Percentiles rank a stretch among this genome's conserved stretches.
phyloP scores from a whole-genome alignment of 2,888 invertebrate species.

The Leptogaster cylindrica region DNA sequence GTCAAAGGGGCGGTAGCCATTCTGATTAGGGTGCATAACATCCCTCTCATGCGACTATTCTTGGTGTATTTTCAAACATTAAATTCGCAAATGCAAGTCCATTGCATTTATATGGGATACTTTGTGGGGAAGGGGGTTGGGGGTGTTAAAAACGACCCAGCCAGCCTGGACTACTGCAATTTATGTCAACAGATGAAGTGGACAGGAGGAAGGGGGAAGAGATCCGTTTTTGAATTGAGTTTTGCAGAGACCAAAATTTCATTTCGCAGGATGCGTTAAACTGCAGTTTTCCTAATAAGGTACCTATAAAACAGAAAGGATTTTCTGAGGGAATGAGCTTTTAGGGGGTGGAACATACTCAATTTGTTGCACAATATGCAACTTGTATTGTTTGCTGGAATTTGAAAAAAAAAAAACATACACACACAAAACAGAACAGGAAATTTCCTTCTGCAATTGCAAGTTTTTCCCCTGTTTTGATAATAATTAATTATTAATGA shows the following conservation, averaged over 20 bases:
- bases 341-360: conserved; percentile 8
- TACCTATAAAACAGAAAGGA: no score
- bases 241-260: no score
- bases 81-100: conserved; percentile 33
- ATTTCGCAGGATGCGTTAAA: conserved; percentile 36
- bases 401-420: no score
- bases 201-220: conserved; percentile 38
- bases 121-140: conserved; percentile 35
- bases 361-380: conserved; percentile 19
- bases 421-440: no score
- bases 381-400: no score
- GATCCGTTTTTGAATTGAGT: conserved; percentile 15
- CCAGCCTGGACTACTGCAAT: no score
- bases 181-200: conserved; percentile 45
- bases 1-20: conserved; percentile 35
- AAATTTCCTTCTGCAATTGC: no score
- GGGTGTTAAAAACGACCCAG: no score
- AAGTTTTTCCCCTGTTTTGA: no score
- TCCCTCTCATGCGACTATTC: conserved; percentile 2
- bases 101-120: conserved; percentile 33
- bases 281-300: no score
- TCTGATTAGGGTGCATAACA: conserved; percentile 33
- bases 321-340: no score
- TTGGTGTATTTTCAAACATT: conserved; percentile 26
- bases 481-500: no score